A percentile compares a stretch with the other conserved stretches of the same genome.
Conservation (phyloP, 2,113 vertebrate species). For the Percina caprodes region DNA sequence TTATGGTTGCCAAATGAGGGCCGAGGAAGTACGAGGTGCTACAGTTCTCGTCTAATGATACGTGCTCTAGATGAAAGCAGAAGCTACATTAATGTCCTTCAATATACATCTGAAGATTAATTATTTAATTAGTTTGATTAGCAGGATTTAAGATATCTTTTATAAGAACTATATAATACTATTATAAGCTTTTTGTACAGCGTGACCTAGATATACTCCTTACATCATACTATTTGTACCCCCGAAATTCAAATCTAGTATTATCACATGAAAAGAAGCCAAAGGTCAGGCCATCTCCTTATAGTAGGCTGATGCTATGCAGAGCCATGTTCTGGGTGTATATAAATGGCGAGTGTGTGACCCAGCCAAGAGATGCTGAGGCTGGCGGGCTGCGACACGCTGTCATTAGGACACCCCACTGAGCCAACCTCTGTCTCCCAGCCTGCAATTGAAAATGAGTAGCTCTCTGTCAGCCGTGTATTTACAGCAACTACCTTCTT, state of each 20-base stretch:
- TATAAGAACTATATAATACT: neutral
- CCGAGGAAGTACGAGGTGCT: neutral
- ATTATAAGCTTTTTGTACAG: conserved; percentile 16
- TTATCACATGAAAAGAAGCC: conserved; percentile 26
- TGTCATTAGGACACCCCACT: conserved; percentile 78
- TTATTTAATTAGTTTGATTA: neutral
- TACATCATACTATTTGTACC: conserved; percentile 39
- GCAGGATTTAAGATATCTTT: conserved; percentile 1
- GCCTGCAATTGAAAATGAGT: conserved; percentile 75
- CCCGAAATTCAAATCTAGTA: conserved; percentile 26
- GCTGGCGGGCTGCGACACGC: conserved; percentile 53
- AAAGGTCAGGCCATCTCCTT: conserved; percentile 24
- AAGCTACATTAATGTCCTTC: neutral
- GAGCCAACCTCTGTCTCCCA: conserved; percentile 65
- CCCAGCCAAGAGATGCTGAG: conserved; percentile 46
- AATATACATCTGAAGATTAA: neutral
- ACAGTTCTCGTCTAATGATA: neutral
- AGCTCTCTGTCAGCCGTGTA: conserved; percentile 64
- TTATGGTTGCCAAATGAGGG: neutral
- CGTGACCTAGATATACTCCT: conserved; percentile 31
- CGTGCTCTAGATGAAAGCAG: neutral
- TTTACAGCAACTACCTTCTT: conserved; percentile 55
- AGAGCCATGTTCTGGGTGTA: conserved; percentile 58
- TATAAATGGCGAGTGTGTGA: conserved; percentile 58
- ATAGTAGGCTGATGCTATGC: conserved; percentile 41